A percentile compares a stretch with the other conserved stretches of the same genome.
Evolutionary conservation across 1,140 invertebrate species (phyloP).

Genomic region (Cherax destructor): DNA sequence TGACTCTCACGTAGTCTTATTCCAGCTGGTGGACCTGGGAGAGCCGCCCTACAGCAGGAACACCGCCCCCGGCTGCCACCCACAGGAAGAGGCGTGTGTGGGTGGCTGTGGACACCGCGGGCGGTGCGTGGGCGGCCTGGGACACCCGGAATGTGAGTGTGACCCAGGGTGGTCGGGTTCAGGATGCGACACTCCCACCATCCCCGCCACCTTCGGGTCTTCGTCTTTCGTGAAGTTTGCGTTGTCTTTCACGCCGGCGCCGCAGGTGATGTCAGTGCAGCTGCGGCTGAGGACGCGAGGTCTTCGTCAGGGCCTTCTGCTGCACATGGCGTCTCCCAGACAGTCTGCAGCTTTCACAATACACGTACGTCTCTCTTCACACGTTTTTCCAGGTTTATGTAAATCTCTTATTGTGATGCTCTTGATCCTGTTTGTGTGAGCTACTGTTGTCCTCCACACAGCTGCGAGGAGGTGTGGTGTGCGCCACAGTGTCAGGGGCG

Average conservation of each 20-base stretch:
- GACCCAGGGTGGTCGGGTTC: constrained; percentile 45
- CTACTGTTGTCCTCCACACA: neutral
- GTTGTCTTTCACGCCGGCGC: constrained; percentile 30
- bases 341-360: constrained; percentile 18
- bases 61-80: constrained; percentile 22
- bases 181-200: constrained; percentile 15
- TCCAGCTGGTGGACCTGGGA: constrained; percentile 57
- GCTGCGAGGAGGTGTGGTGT: constrained; percentile 40
- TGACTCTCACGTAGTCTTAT: constrained; percentile 38
- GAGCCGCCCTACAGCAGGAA: constrained; percentile 48
- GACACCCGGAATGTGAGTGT: constrained; percentile 34
- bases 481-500: constrained; percentile 14
- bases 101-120: constrained; percentile 43
- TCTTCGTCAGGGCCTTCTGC: neutral
- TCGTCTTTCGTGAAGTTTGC: constrained; percentile 44
- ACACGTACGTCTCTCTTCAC: neutral
- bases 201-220: constrained; percentile 10
- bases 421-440: too few relatives aligned
- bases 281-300: constrained; percentile 36
- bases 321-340: constrained; percentile 27
- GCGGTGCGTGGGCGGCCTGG: constrained; percentile 33
- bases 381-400: too few relatives aligned
- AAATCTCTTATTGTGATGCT: too few relatives aligned
- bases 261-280: constrained; percentile 11
- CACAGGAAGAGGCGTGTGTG: constrained; percentile 23